Percentiles rank a stretch among this genome's conserved stretches.
These are phyloP conservation scores for Psittacula derbiana DNA, from an alignment of 2,797 vertebrate genomes.

Conservation along the genomic window DNA sequence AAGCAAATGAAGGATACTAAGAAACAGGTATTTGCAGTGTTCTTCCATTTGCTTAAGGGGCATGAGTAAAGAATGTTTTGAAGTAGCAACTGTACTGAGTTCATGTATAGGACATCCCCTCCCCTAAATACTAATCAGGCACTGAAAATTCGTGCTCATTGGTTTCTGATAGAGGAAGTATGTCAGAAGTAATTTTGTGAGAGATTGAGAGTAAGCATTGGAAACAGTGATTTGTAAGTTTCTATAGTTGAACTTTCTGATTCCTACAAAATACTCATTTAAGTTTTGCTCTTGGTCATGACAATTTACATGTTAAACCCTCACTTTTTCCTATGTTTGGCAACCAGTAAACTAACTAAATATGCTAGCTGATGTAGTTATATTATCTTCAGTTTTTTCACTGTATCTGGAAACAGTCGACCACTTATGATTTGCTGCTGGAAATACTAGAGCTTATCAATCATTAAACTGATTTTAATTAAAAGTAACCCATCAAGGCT, in stretches of 20 bases:
- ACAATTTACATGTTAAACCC: conserved; percentile 39
- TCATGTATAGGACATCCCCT: background rate
- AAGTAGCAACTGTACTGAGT: background rate
- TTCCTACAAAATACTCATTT: background rate
- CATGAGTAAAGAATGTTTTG: background rate
- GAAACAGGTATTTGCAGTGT: background rate
- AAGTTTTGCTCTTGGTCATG: conserved; percentile 42
- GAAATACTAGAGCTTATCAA: conserved; percentile 64
- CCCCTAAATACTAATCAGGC: background rate
- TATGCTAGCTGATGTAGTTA: conserved; percentile 48
- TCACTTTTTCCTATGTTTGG: conserved; percentile 36
- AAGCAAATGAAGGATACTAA: background rate
- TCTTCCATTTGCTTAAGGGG: background rate
- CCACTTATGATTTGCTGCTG: conserved; percentile 67
- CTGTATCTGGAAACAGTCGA: conserved; percentile 67
- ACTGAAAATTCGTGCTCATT: background rate
- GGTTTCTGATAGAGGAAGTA: background rate
- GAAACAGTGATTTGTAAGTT: background rate
- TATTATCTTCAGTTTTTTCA: conserved; percentile 39
- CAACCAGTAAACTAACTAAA: conserved; percentile 61
- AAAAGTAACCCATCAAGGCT: conserved; percentile 47
- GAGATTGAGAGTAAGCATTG: background rate
- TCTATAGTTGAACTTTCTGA: conserved; percentile 2
- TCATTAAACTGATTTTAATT: conserved; percentile 74
- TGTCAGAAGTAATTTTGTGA: background rate